Percentiles rank a stretch among this genome's conserved stretches.
Conservation (phyloP, 2,113 vertebrate genomes). For the Pseudorectes ferrugineus region DNA sequence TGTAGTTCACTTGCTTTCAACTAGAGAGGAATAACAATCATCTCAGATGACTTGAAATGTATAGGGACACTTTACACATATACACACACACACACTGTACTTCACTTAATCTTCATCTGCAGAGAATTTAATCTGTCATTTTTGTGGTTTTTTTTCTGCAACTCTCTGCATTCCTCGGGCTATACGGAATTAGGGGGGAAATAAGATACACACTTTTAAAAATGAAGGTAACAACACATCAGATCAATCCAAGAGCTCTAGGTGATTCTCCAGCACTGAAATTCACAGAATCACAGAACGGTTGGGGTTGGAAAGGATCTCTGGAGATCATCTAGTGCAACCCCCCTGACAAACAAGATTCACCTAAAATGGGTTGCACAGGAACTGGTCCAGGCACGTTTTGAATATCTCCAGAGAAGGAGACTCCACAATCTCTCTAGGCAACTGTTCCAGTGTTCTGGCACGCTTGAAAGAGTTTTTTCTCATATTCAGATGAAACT, state of each 20-base stretch:
- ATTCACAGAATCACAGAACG: background rate
- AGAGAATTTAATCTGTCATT: background rate
- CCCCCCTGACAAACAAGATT: background rate
- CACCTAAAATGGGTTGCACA: background rate
- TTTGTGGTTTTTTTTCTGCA: background rate
- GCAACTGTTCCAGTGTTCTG: background rate
- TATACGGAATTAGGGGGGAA: background rate
- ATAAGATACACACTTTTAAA: background rate
- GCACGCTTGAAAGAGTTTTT: background rate
- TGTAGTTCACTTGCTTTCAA: background rate
- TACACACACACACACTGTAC: background rate
- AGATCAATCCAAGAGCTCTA: background rate
- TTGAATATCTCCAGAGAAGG: background rate
- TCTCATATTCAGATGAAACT: background rate
- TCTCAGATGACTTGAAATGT: background rate
- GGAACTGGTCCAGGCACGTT: background rate
- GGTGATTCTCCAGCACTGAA: background rate
- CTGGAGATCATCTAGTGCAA: background rate
- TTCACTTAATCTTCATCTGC: background rate
- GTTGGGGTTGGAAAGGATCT: background rate
- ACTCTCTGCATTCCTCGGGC: background rate
- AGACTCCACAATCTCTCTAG: background rate
- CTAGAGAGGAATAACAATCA: background rate
- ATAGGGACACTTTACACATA: background rate
- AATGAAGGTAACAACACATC: background rate